Evolutionary conservation across 2,888 invertebrate species (phyloP), one percentile per base, ranked within the genome.

Genomic region (Drosophila fulvimacula): DNA sequence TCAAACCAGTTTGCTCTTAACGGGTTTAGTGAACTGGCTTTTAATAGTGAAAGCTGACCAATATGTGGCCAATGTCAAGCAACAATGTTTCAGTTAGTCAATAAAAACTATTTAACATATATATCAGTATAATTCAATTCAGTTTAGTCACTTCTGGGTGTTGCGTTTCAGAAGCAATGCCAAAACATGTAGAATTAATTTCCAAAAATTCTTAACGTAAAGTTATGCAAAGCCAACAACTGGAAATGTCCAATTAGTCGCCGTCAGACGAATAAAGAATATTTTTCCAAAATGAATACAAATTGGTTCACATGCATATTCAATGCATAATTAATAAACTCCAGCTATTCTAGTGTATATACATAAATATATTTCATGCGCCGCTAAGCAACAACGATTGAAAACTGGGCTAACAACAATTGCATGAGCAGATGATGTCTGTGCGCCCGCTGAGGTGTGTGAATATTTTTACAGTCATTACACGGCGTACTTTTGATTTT

Each of bases 341-440:
- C 60, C 10, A 15, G 3, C 38, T 5, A 34, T 24, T 39, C 34
- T 21, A 73, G 76, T 27, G 76, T 73, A 61, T 65, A 19, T 44
- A 49, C 56, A 36, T 15, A 62, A 19, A n/a, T 44, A 52, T 53
- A 56, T 79, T 76, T 74, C 71, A 77, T 79, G 76, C 79, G 34
- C 62, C 67, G 79, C 63, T 64, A 44, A 59, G 17, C 70, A 78
- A 30, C 42, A 34, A 44, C 71, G 63, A 65, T 69, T 62, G 69
- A 75, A 83, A 82, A 87, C 71, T 88, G 81, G 85, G 83, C 85
- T 78, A 87, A 82, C 76, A 87, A 69, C 87, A 82, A 83, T 86
- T 82, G 82, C 82, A 87, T 72, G 87, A 69, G 69, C 84, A 68
- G 57, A 78, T 76, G 79, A 64, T 78, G 30, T 57, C 72, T 69